phyloP scores from a whole-genome alignment of 2,113 vertebrate species.

The Lepus americanus region DNA sequence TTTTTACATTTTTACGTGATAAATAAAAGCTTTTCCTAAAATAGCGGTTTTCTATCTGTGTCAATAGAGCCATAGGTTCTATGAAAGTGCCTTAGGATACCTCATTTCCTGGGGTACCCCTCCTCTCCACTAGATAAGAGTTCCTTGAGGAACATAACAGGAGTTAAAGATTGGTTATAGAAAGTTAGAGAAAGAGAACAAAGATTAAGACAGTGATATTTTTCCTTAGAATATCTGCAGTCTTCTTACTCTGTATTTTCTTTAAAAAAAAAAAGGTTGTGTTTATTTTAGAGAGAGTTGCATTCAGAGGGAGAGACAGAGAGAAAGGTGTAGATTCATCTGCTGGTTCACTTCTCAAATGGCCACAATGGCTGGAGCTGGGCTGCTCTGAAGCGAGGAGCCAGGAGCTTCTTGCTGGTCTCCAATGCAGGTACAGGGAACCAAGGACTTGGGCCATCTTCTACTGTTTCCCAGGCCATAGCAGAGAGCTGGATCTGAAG shows the following conservation, averaged over 20 bases:
- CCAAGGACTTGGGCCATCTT: too few species aligned
- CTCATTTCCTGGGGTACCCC: background rate
- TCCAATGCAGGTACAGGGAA: too few species aligned
- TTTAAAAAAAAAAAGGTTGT: too few species aligned
- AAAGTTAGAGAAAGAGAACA: slow-evolving; percentile 36
- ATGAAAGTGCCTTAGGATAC: slow-evolving; percentile 31
- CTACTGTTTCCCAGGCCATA: too few species aligned
- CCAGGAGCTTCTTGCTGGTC: too few species aligned
- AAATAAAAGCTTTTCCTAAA: slow-evolving; percentile 42
- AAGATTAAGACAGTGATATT: slow-evolving; percentile 3
- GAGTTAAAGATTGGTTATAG: slow-evolving; percentile 28
- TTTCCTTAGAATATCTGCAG: slow-evolving; percentile 41
- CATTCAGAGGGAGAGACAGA: too few species aligned
- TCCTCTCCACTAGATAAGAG: slow-evolving; percentile 32
- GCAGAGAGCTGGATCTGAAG: too few species aligned
- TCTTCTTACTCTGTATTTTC: background rate
- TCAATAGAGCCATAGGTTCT: slow-evolving; percentile 29
- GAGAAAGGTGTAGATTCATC: too few species aligned
- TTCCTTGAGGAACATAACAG: slow-evolving; percentile 54
- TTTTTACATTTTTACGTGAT: slow-evolving; percentile 52
- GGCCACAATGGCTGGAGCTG: too few species aligned
- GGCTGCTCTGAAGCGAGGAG: too few species aligned
- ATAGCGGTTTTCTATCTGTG: slow-evolving; percentile 1
- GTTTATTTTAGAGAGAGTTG: too few species aligned
- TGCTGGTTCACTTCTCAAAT: too few species aligned